Base-by-base conservation (phyloP, 2,113 vertebrate genomes). In the Pachypanchax playfairii region DNA sequence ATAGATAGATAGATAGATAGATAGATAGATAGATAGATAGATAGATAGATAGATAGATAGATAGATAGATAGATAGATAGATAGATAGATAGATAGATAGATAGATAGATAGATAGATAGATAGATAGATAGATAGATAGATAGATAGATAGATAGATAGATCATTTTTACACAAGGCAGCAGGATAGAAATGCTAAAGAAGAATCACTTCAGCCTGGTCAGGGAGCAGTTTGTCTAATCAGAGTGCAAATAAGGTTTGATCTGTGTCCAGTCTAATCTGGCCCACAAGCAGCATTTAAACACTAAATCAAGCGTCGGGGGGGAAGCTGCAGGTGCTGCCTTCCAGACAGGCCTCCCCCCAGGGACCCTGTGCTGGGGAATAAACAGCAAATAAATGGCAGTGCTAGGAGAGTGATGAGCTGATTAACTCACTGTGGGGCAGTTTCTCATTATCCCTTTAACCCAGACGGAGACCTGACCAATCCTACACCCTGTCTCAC, bases 171-270 rank as follows among this genome's bases (percentile, higher is more conserved):
- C 88, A 88, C 91, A 90, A 92, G 93, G 92, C 92, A 90, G 77
- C 89, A 90, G 91, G 92, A 93, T 92, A 92, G 94, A 89, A 89
- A 92, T 93, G 93, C 94, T 93, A 93, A 93, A 92, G 93, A 91
- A 93, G 92, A 94, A 93, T 94, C 93, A 93, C 92, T 93, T 93
- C 89, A 91, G 94, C 92, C 92, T 88, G 93, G 94, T 95, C 93
- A 94, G 91, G 91, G 91, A 93, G 92, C 93, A 92, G 93, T 94
- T 94, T 92, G 93, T 95, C 94, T 96, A 96, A 97, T 97, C 93
- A 93, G 93, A 94, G 93, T 94, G 95, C 94, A 96, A 97, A 97
- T 98, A 95, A 93, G 94, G 94, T 97, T 95, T 97, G 94, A 97
- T 96, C 94, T 94, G 92, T 93, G 95, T 94, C 94, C 94, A 92